These are phyloP conservation scores for Diadema setosum DNA, from an alignment of 35 echinoderm and acorn worm genomes.

Conservation along the genomic window DNA sequence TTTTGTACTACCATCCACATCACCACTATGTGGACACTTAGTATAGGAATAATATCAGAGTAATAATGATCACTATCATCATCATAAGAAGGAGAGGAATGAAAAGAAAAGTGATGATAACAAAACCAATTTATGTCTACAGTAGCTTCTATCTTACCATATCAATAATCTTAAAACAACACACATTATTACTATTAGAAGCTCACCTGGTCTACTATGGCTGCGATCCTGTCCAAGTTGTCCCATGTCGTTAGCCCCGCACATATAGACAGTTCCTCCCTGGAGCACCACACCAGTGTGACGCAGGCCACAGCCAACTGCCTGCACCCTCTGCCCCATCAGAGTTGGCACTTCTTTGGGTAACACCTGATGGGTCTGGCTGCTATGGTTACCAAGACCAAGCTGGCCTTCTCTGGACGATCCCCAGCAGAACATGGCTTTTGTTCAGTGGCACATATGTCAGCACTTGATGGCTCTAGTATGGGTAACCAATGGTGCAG, in stretches of 20 bases:
- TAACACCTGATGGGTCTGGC: background rate
- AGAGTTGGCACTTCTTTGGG: background rate
- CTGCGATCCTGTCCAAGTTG: conserved; percentile 78
- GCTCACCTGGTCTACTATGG: background rate
- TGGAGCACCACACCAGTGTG: conserved; percentile 67
- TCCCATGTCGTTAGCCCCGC: conserved; percentile 77
- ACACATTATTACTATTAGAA: too few species aligned
- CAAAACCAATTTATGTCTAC: too few species aligned
- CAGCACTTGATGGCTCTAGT: too few species aligned
- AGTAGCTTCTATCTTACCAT: too few species aligned
- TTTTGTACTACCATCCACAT: too few species aligned
- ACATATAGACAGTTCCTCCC: conserved; percentile 83
- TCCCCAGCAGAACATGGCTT: background rate
- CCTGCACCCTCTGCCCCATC: background rate
- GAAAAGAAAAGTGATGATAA: too few species aligned
- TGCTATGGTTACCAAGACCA: background rate
- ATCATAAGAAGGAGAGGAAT: too few species aligned
- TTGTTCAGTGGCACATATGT: background rate
- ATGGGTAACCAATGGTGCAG: too few species aligned
- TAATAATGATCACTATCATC: too few species aligned
- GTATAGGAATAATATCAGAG: too few species aligned
- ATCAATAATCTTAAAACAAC: too few species aligned
- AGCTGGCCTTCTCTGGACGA: background rate
- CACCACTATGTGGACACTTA: too few species aligned
- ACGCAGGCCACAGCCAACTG: conserved; percentile 50